Evolutionary conservation across 53 echinoderm and acorn worm species (phyloP).

Genomic region (Paracentrotus lividus): DNA sequence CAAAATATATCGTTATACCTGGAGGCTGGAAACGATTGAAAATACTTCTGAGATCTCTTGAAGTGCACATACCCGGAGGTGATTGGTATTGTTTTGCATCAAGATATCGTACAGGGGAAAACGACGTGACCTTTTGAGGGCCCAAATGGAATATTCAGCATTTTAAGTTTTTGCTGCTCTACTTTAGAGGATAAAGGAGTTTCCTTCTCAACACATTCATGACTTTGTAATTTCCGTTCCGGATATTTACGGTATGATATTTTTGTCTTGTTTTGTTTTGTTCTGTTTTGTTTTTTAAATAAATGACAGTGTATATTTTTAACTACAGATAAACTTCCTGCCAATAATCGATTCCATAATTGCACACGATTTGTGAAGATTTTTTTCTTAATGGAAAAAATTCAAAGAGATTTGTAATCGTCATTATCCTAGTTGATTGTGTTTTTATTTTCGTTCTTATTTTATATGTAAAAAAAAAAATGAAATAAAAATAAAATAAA

Average conservation of each 20-base stretch:
- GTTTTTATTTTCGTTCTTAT: too few species aligned
- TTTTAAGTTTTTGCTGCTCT: constrained; percentile 1
- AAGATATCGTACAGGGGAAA: constrained; percentile 47
- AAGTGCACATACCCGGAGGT: constrained; percentile 51
- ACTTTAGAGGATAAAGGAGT: constrained; percentile 3
- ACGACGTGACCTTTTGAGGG: constrained; percentile 33
- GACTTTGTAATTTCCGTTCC: constrained; percentile 42
- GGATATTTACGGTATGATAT: constrained; percentile 7
- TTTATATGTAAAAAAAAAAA: too few species aligned
- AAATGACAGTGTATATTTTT: too few species aligned
- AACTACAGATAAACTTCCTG: too few species aligned
- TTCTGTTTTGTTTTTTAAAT: too few species aligned
- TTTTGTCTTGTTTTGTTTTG: too few species aligned
- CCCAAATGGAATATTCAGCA: constrained; percentile 43
- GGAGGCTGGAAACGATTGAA: constrained; percentile 51
- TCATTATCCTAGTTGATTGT: too few species aligned
- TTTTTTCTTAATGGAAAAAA: too few species aligned
- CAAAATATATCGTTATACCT: constrained; percentile 46
- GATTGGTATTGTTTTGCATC: constrained; percentile 27
- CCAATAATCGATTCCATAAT: too few species aligned
- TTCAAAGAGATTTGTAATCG: too few species aligned
- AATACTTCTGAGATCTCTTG: constrained; percentile 49
- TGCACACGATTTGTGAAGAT: too few species aligned
- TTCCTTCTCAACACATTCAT: not conserved
- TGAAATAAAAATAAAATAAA: too few species aligned